Percentiles rank a stretch among this genome's conserved stretches.
Conservation (phyloP, 2,113 vertebrate species). For the Thinocorus orbignyianus region DNA sequence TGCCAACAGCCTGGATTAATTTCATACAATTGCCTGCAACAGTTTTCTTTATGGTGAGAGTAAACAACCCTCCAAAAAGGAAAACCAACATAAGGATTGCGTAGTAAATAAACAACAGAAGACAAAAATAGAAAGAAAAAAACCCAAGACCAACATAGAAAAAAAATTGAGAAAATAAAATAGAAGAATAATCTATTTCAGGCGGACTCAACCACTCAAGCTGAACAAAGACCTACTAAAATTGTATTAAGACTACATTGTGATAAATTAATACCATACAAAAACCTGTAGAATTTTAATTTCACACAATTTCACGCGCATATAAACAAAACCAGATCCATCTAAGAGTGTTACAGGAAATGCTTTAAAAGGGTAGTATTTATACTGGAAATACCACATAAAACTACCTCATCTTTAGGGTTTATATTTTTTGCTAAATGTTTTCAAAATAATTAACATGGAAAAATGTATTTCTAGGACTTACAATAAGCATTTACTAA, state of each 20-base stretch:
- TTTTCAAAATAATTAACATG: background rate
- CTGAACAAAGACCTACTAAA: conserved; percentile 19
- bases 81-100: background rate
- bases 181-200: background rate
- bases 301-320: conserved; percentile 32
- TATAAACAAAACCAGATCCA: background rate
- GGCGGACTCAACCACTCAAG: background rate
- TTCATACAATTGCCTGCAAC: background rate
- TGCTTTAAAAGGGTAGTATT: background rate
- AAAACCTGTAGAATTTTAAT: conserved; percentile 42
- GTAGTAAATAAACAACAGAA: background rate
- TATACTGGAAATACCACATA: background rate
- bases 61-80: background rate
- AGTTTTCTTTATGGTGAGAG: background rate
- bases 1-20: background rate
- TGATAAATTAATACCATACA: background rate
- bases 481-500: background rate
- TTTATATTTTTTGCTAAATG: background rate
- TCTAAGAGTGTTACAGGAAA: background rate
- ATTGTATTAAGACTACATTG: conserved; percentile 16
- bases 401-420: background rate
- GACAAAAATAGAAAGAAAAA: background rate
- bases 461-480: background rate
- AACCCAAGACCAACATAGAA: background rate
- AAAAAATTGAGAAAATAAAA: background rate